Evolutionary conservation across 2,113 vertebrate species (phyloP).

Genomic region (Scomber colias): DNA sequence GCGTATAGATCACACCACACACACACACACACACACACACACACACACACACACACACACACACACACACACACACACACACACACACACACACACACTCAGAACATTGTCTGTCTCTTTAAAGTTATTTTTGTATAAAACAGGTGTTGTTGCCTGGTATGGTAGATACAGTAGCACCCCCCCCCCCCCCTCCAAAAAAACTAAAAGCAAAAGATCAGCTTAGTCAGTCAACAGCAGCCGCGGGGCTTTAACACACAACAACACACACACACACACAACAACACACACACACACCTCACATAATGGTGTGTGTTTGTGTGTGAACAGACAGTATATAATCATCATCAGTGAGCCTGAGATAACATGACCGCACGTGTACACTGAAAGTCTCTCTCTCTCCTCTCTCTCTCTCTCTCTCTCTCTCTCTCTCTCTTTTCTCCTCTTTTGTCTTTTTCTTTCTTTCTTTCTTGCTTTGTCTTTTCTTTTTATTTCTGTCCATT

Average conservation of each 20-base stretch:
- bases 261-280: constrained; percentile 24
- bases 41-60: constrained; percentile 33
- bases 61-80: constrained; percentile 40
- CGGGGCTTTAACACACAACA: constrained; percentile 31
- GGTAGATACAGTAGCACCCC: constrained; percentile 6
- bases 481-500: no score
- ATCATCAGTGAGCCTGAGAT: not conserved
- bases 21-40: constrained; percentile 12
- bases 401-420: no score
- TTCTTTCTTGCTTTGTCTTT: no score
- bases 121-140: constrained; percentile 36
- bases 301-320: not conserved
- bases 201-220: no score
- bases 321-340: not conserved
- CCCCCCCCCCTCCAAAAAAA: no score
- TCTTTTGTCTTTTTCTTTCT: no score
- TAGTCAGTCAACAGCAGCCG: no score
- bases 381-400: not conserved
- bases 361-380: not conserved
- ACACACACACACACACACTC: constrained; percentile 23
- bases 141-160: not conserved
- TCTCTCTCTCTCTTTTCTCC: not conserved
- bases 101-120: constrained; percentile 34
- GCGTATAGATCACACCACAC: not conserved
- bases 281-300: constrained; percentile 36